Evolutionary conservation across 2,797 vertebrate genomes (phyloP).

Genomic region (Lacerta agilis): DNA sequence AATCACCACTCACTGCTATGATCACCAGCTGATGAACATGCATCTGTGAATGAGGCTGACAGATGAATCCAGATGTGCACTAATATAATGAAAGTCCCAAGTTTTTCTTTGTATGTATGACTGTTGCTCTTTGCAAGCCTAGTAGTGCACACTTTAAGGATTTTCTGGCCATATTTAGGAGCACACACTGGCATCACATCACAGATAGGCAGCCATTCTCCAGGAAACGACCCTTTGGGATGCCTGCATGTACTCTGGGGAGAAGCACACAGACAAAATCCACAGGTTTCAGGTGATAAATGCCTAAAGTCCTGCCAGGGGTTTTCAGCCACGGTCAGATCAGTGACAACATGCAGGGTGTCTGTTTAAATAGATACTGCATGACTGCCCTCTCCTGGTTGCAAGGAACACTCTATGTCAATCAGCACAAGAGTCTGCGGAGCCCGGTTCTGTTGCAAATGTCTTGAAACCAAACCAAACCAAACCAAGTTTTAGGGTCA

Average conservation of each 20-base stretch:
- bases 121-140: background rate
- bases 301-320: background rate
- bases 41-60: background rate
- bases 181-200: no score
- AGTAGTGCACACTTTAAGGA: no score
- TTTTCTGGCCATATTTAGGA: background rate
- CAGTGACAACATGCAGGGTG: background rate
- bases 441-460: background rate
- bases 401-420: background rate
- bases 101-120: background rate
- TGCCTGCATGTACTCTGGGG: background rate
- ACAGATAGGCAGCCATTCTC: background rate
- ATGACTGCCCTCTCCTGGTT: conserved; percentile 22
- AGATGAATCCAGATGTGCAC: background rate
- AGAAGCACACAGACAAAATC: background rate
- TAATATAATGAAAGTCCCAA: background rate
- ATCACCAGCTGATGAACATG: background rate
- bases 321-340: background rate
- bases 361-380: background rate
- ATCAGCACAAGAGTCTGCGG: background rate
- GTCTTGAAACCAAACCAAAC: background rate
- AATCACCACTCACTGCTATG: background rate
- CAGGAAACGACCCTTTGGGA: background rate
- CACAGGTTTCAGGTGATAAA: background rate
- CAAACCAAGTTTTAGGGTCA: background rate